Conservation (phyloP, 2,888 invertebrate species). For the Lepas anatifera region DNA sequence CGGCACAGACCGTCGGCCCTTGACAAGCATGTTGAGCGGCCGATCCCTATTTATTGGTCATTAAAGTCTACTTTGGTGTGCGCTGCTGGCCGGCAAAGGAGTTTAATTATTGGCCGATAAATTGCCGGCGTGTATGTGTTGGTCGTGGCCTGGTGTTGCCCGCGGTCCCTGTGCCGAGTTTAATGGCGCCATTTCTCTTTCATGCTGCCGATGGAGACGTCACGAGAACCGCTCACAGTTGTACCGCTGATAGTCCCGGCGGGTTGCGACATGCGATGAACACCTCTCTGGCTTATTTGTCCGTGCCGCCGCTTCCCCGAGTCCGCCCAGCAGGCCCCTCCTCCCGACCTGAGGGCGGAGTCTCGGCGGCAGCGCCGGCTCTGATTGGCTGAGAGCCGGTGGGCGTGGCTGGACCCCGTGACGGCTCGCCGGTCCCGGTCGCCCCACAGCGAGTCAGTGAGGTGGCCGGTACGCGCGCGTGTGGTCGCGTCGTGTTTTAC, state of each 20-base stretch:
- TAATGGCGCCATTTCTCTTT: slow-evolving; percentile 12
- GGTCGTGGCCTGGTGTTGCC: not conserved
- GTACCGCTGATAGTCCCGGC: not conserved
- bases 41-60: not conserved
- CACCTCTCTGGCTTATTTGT: too few species aligned
- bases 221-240: too few species aligned
- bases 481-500: too few species aligned
- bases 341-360: slow-evolving; percentile 11
- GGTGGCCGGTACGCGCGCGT: not conserved
- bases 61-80: not conserved
- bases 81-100: not conserved
- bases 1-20: too few species aligned
- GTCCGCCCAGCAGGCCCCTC: slow-evolving; percentile 8
- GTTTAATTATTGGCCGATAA: slow-evolving; percentile 6
- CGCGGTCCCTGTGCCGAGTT: too few species aligned
- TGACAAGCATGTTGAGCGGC: not conserved
- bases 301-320: not conserved
- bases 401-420: not conserved
- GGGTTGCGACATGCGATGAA: slow-evolving; percentile 12
- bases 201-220: slow-evolving; percentile 10
- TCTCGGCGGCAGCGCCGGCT: not conserved
- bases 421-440: not conserved
- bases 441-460: not conserved
- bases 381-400: not conserved
- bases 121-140: not conserved